These are phyloP conservation scores for Ichneumoninae sp. DNA, from an alignment of 2,888 invertebrate genomes.

Conservation along the genomic window DNA sequence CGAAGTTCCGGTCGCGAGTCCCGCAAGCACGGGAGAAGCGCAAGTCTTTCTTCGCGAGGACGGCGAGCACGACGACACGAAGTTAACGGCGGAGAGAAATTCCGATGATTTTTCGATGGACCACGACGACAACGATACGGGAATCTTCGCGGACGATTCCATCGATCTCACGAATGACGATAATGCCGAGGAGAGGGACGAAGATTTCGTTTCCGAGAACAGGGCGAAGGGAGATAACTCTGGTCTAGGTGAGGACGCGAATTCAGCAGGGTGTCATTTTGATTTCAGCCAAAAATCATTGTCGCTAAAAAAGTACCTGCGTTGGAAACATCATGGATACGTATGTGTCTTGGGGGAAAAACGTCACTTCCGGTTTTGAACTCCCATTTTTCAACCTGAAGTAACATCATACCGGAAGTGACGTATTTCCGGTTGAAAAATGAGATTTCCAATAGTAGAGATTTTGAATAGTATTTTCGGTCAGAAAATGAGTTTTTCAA, in stretches of 20 bases:
- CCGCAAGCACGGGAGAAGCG: not conserved
- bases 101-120: slow-evolving; percentile 29
- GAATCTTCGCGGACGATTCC: slow-evolving; percentile 47
- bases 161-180: slow-evolving; percentile 55
- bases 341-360: not conserved
- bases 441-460: too few species aligned
- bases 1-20: slow-evolving; percentile 24
- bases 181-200: slow-evolving; percentile 33
- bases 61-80: slow-evolving; percentile 40
- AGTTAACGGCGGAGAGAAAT: slow-evolving; percentile 28
- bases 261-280: too few species aligned
- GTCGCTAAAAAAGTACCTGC: too few species aligned
- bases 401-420: too few species aligned
- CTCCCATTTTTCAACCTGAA: not conserved
- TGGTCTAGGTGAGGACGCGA: slow-evolving; percentile 40
- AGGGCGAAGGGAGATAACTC: slow-evolving; percentile 16
- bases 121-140: slow-evolving; percentile 24
- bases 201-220: slow-evolving; percentile 25
- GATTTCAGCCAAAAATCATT: too few species aligned
- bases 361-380: not conserved
- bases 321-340: not conserved
- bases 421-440: too few species aligned
- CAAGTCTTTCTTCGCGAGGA: slow-evolving; percentile 29
- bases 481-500: too few species aligned
- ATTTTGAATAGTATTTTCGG: too few species aligned